Conservation (phyloP, 1,140 invertebrate genomes). For the Macrocentrus cingulum region DNA sequence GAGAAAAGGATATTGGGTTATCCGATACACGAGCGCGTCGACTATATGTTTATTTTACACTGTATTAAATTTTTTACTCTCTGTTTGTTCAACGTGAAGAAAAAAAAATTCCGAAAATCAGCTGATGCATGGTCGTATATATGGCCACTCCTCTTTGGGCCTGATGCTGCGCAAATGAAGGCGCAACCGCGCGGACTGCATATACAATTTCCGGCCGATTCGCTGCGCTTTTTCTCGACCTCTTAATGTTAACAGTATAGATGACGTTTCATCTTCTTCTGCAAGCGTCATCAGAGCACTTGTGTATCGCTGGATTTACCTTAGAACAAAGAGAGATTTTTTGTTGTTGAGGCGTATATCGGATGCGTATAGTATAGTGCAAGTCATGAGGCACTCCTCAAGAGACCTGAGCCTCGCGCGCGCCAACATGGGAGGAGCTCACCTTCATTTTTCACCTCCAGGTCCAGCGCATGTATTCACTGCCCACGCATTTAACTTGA, state of each 20-base stretch:
- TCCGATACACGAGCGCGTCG: background rate
- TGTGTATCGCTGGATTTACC: constrained; percentile 37
- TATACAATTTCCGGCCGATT: constrained; percentile 31
- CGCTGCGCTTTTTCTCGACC: constrained; percentile 14
- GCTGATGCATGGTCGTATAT: background rate
- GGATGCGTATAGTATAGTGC: constrained; percentile 23
- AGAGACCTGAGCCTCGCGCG: background rate
- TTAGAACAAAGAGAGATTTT: constrained; percentile 49
- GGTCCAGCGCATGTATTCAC: background rate
- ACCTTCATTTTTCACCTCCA: constrained; percentile 14
- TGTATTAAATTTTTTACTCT: background rate
- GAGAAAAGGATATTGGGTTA: constrained; percentile 3
- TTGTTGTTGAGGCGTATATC: constrained; percentile 32
- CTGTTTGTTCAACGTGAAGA: too few species aligned
- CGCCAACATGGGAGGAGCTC: background rate
- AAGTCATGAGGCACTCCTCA: constrained; percentile 38
- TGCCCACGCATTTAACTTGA: background rate
- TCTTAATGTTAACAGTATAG: constrained; percentile 13
- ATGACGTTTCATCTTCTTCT: constrained; percentile 11
- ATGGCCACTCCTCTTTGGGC: too few species aligned
- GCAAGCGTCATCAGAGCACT: background rate
- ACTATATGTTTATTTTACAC: background rate
- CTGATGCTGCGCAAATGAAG: background rate
- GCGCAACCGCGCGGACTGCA: constrained; percentile 19
- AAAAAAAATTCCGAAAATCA: background rate